Base-by-base conservation (phyloP, 1,140 invertebrate species). In the Saccostrea glomerata region DNA sequence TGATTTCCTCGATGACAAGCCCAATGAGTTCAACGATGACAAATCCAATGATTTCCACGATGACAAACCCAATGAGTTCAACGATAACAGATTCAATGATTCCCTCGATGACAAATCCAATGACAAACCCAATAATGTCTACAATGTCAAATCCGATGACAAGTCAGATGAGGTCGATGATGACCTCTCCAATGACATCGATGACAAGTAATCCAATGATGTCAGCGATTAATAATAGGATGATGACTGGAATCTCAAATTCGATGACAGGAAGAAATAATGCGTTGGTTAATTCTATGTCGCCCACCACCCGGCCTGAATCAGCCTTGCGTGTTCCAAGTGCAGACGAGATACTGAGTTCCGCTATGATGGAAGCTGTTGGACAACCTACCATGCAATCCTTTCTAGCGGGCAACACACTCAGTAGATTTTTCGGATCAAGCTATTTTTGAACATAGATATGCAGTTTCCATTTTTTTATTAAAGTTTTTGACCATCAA, bases 381-480 rank as follows among this genome's bases (percentile, higher is more conserved):
- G 70, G 70, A 30, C 70, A 77, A 13, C 0, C 70, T 30, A 30
- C 9, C 23, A 15, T 77, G 25, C 25, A 23, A 4, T 13, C 70
- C 13, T 77, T 12, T 13, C 70, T 15, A 30, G 13, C 15, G 11
- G 58, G 58, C n/a, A 63, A n/a, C 7, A 15, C n/a, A 20, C 58
- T 63, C 58, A 77, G 70, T 36, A 77, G 70, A 15, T 77, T 77
- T 36, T 77, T 77, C 70, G 70, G 70, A 40, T 77, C 70, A 17
- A 77, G 70, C 70, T 77, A 77, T 12, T 77, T 77, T 77, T 77
- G 70, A 77, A 77, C 25, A 30, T 36, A 17, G 17, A 20, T 63
- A n/a, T n/a, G 6, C 17, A 63, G n/a, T 63, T 47, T 3, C 47
- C 4, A 0, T 20, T 6, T 60, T 60, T 20, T 20, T 60, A 60